Conservation (phyloP, 1,140 invertebrate species). For the Solenopsis invicta region DNA sequence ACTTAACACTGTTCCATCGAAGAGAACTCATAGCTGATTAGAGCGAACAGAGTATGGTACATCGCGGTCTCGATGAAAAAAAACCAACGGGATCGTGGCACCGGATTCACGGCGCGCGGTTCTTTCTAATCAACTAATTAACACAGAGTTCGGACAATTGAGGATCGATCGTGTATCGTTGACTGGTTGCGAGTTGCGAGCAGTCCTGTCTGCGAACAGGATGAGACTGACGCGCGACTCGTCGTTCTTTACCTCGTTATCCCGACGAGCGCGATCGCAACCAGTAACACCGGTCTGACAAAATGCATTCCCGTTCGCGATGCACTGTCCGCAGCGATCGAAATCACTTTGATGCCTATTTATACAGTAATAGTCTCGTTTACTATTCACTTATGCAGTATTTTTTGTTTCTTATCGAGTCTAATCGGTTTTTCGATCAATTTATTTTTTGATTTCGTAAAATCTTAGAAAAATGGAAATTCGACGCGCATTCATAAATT, state of each 20-base stretch:
- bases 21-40: conserved; percentile 70
- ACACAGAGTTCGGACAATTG: conserved; percentile 43
- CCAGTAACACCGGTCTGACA: conserved; percentile 49
- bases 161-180: neutral
- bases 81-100: conserved; percentile 28
- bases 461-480: conserved; percentile 36
- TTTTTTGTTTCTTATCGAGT: neutral
- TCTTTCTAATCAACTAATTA: conserved; percentile 62
- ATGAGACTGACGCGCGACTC: conserved; percentile 27
- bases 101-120: conserved; percentile 23
- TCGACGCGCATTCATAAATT: neutral
- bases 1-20: conserved; percentile 71
- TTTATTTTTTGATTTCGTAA: neutral
- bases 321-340: neutral
- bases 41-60: conserved; percentile 57
- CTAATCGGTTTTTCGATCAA: conserved; percentile 6
- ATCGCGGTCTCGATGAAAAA: conserved; percentile 34
- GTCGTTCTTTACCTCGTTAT: conserved; percentile 49
- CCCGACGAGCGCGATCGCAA: conserved; percentile 34
- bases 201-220: conserved; percentile 29
- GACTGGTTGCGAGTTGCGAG: neutral
- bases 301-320: conserved; percentile 31
- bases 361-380: neutral
- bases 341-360: neutral
- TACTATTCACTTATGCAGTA: neutral